phyloP scores from a whole-genome alignment of 2,888 invertebrate species.

The Habrosyne pyritoides region DNA sequence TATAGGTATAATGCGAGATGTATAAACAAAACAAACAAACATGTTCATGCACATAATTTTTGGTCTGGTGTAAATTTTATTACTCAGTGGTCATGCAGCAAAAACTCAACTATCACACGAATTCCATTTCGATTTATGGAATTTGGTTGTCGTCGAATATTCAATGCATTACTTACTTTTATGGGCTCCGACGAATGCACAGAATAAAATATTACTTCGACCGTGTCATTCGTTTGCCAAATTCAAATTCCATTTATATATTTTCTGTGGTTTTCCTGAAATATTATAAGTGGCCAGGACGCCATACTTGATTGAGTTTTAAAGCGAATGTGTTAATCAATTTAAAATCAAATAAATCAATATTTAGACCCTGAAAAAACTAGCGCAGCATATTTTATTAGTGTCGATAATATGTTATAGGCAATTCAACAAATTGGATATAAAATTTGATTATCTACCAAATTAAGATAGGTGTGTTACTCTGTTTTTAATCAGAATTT shows the following conservation, averaged over 20 bases:
- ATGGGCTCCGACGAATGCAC: background rate
- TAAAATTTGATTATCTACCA: background rate
- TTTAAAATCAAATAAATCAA: background rate
- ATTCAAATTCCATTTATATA: background rate
- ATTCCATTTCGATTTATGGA: background rate
- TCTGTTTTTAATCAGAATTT: background rate
- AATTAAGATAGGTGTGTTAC: background rate
- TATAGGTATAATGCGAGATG: no score
- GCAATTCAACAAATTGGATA: background rate
- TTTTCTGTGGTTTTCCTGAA: background rate
- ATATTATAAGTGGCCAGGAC: background rate
- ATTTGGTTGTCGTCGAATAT: background rate
- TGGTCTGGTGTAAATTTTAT: no score
- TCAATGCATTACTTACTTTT: constrained; percentile 5
- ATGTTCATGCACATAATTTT: no score
- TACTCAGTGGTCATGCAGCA: background rate
- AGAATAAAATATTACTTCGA: constrained; percentile 1
- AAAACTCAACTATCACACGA: background rate
- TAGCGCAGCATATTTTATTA: background rate
- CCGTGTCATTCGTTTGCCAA: background rate
- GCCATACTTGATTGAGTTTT: background rate
- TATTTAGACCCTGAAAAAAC: background rate
- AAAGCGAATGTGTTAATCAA: background rate
- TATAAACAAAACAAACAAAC: no score
- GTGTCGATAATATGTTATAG: background rate